Evolutionary conservation across 2,888 invertebrate species (phyloP), one percentile per base, ranked within the genome.

Genomic region (Corbicula japonica): DNA sequence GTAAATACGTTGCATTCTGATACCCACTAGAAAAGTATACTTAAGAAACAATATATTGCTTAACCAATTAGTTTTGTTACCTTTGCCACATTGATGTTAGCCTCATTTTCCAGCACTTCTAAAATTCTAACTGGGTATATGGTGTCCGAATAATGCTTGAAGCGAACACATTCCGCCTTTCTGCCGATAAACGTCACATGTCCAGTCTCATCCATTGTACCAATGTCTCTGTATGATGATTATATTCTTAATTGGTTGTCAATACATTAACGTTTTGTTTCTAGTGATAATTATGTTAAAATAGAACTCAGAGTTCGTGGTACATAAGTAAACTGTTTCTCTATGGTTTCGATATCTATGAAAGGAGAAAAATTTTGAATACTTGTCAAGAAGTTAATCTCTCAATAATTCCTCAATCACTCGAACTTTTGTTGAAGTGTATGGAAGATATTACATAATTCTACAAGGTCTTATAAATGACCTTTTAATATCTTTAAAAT

Each of bases 201-300:
- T n/a, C 76, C 76, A 1, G 80, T 72, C 56, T 76, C 76, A 52
- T 80, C 80, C 80, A 80, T 80, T 2, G 52, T 65, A 21, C 80
- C 71, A 58, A 80, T 68, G 23, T 80, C 80, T 18, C 80, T 80
- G 41, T 35, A 68, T 63, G 6, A 32, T 21, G 10, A 60, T 28
- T 34, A 50, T 8, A 50, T 50, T 8, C 10, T 18, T 18, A 38
- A 38, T 18, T 12, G 15, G 8, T 8, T 18, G 8, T 18, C 41
- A 38, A 38, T 38, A 38, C 8, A 15, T 18, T 38, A 12, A 12
- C 41, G 10, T 12, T 8, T 12, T 18, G 15, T 38, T 12, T 38
- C 41, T 38, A 8, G 15, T 38, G 15, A 12, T 8, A 8, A 38
- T 38, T 8, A 38, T 38, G 41, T 38, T 38, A 38, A 38, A 12